Percentiles rank a stretch among this genome's conserved stretches.
Evolutionary conservation across 2,113 vertebrate species (phyloP).

Genomic region (Spheniscus mendiculus): DNA sequence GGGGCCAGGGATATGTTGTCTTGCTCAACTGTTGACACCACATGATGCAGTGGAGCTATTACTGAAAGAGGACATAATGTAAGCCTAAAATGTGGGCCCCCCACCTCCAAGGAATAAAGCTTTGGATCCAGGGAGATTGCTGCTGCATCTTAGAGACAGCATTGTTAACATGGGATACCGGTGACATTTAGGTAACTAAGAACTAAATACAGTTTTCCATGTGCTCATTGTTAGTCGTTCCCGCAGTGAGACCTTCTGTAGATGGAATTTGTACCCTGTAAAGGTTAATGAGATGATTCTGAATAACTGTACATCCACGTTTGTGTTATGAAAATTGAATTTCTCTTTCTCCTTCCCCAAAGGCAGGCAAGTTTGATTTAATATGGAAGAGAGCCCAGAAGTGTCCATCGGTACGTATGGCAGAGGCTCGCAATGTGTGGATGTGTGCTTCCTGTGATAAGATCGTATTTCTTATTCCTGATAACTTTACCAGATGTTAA

Average conservation of each 20-base stretch:
- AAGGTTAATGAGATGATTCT: not conserved
- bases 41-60: not conserved
- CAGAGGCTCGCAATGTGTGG: rapidly evolving
- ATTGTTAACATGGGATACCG: not conserved
- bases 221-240: not conserved
- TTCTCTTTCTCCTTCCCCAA: conserved; percentile 44
- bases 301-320: not conserved
- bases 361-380: conserved; percentile 86
- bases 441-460: no score
- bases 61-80: not conserved
- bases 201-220: not conserved
- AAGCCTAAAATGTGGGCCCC: not conserved
- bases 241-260: not conserved
- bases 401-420: conserved; percentile 83
- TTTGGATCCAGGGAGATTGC: not conserved
- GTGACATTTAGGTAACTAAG: not conserved
- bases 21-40: not conserved
- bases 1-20: not conserved
- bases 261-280: not conserved
- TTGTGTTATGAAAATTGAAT: not conserved
- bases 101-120: not conserved
- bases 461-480: no score
- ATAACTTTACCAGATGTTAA: no score
- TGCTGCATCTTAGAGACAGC: not conserved
- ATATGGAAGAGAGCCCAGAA: conserved; percentile 81